A percentile compares a stretch with the other conserved stretches of the same genome.
These are phyloP conservation scores for Disparrhopalites patrizii DNA, from an alignment of 2,888 invertebrate species.

Conservation along the genomic window DNA sequence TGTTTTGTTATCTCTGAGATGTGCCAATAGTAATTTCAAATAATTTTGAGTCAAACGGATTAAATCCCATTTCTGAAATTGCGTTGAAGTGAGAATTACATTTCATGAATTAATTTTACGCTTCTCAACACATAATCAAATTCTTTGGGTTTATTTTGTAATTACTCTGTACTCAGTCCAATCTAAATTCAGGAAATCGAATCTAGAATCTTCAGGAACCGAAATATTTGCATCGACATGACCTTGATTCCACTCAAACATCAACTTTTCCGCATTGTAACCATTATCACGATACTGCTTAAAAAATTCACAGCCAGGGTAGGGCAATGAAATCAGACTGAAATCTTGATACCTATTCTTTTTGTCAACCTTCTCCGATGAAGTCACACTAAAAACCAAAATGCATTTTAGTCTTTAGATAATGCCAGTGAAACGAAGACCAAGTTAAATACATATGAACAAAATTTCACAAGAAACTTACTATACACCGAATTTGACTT, in stretches of 20 bases:
- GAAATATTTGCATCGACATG: conserved; percentile 65
- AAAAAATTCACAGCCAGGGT: conserved; percentile 81
- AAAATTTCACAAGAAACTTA: too few species aligned
- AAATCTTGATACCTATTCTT: conserved; percentile 70
- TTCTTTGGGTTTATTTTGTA: too few species aligned
- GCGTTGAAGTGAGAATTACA: background rate
- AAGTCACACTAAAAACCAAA: conserved; percentile 69
- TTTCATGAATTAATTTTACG: background rate
- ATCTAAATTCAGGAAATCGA: conserved; percentile 56
- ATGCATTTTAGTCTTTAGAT: too few species aligned
- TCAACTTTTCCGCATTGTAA: conserved; percentile 63
- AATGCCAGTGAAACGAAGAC: background rate
- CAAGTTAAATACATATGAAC: too few species aligned
- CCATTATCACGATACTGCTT: conserved; percentile 67
- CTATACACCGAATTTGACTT: conserved; percentile 75
- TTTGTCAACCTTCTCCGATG: conserved; percentile 77
- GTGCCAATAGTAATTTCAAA: conserved; percentile 63
- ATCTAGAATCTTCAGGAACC: conserved; percentile 59
- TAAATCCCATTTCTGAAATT: conserved; percentile 63
- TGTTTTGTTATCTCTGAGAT: conserved; percentile 61
- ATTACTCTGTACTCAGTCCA: conserved; percentile 66
- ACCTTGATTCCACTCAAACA: conserved; percentile 69
- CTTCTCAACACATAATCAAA: background rate
- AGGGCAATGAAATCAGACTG: conserved; percentile 68
- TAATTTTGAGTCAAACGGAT: conserved; percentile 71